These are phyloP conservation scores for Grantiella picta DNA, from an alignment of 2,113 vertebrate species.

Conservation along the genomic window DNA sequence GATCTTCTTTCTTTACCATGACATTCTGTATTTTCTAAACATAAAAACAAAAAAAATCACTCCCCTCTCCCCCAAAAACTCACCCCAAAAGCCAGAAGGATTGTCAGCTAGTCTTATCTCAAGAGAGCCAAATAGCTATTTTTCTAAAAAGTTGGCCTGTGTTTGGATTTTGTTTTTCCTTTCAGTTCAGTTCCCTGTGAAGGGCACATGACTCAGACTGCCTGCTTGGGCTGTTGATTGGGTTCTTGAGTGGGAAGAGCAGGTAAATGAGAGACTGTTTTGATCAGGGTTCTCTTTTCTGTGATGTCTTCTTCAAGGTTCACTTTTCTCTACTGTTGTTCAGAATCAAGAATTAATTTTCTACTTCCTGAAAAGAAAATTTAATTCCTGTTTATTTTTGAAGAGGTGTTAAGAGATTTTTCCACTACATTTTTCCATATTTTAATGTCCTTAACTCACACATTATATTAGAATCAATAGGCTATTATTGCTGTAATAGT, in stretches of 20 bases:
- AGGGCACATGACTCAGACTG: not conserved
- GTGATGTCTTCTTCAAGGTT: not conserved
- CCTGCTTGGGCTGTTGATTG: not conserved
- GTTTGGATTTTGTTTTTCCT: not conserved
- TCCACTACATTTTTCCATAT: not conserved
- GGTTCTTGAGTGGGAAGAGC: not conserved
- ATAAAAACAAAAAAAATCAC: not conserved
- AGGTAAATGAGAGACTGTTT: not conserved
- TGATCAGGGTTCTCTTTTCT: not conserved
- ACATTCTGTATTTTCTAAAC: not conserved
- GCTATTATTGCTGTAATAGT: not conserved
- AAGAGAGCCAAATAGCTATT: not conserved
- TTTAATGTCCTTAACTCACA: not conserved
- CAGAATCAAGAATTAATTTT: not conserved
- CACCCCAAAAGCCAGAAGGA: not conserved
- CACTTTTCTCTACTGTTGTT: not conserved
- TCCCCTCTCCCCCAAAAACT: accelerated
- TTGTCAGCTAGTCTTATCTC: not conserved
- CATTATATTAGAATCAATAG: not conserved
- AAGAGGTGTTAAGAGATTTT: not conserved
- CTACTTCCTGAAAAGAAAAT: not conserved
- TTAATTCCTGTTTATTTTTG: not conserved
- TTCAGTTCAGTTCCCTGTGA: not conserved
- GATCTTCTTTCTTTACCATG: not conserved
- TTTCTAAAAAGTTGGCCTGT: not conserved